These are phyloP conservation scores for Caenorhabditis remanei DNA, from an alignment of 1,140 invertebrate genomes.

Conservation along the genomic window DNA sequence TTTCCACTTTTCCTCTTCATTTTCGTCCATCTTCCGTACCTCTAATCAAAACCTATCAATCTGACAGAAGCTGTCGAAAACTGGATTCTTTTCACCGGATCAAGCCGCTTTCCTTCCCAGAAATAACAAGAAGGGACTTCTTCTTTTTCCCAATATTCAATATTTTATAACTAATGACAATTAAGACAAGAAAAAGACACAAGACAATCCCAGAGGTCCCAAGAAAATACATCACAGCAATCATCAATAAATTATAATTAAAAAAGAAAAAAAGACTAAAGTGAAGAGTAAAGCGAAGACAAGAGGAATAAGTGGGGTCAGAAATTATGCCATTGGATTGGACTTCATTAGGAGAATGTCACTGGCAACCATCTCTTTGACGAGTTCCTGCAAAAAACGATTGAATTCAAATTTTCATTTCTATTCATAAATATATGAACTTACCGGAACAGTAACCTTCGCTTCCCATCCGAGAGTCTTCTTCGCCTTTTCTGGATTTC, in stretches of 20 bases:
- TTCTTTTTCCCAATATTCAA: neutral
- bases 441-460: conserved; percentile 80
- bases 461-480: conserved; percentile 89
- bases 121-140: neutral
- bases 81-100: neutral
- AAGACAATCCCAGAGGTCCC: conserved; percentile 1
- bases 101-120: neutral
- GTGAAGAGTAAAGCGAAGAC: neutral
- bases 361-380: conserved; percentile 94
- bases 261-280: neutral
- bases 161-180: neutral
- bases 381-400: conserved; percentile 83
- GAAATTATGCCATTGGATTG: conserved; percentile 82
- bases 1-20: neutral
- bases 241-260: conserved; percentile 25
- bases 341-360: conserved; percentile 92
- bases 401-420: too few species aligned
- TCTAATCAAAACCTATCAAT: neutral
- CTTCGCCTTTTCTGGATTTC: conserved; percentile 91
- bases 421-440: conserved; percentile 42
- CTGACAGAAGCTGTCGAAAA: neutral
- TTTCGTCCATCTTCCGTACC: neutral
- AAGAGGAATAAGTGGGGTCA: too few species aligned
- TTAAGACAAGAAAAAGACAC: neutral
- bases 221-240: conserved; percentile 28